Evolutionary conservation across 35 echinoderm and acorn worm genomes (phyloP), one percentile per base, ranked within the genome.

Genomic region (Nesometra sesokonis): DNA sequence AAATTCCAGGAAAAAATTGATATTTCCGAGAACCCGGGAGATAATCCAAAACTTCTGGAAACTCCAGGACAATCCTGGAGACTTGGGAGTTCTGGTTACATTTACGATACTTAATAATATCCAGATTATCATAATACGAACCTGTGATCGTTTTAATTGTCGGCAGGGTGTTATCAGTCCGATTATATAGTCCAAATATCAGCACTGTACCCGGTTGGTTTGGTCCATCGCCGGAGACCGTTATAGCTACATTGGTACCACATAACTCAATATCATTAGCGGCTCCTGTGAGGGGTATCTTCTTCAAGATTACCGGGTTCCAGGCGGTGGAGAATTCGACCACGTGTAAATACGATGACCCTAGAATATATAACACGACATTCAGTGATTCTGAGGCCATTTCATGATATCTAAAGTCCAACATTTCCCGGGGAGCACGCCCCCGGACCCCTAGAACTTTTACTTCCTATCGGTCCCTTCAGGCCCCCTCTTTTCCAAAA

Each of bases 181-280:
- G 27, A 57, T 92, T 78, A 57, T 89, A 95, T 19, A 36, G 39
- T 11, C 78, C 37, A 37, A 76, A 89, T 5, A 92, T 34, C 13
- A 38, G 17, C 13, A 95, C 77, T 11, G 37, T 78, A 5, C 90
- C 93, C 9, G 35, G 37, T 29, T 87, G 46, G 78, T 86, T 3
- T 89, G 76, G 23, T 79, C 32, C 0, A 77, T 39, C 11, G 35
- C 13, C 3, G 0, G 13, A 32, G 86, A 88, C 47, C 82, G 82
- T 77, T 86, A 92, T 80, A 5, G 82, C 93, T 7, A 95, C 79
- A 30, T 82, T 38, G 39, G 84, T 40, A 13, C 90, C 90, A 37
- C 93, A 95, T 0, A 92, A 13, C n/a, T 95, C 93, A 30, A 95
- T 91, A 43, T 95, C 93, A 57, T 91, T 95, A 2, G 87, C 90